phyloP scores from a whole-genome alignment of 1,140 invertebrate genomes.

The Sweltsa coloradensis region DNA sequence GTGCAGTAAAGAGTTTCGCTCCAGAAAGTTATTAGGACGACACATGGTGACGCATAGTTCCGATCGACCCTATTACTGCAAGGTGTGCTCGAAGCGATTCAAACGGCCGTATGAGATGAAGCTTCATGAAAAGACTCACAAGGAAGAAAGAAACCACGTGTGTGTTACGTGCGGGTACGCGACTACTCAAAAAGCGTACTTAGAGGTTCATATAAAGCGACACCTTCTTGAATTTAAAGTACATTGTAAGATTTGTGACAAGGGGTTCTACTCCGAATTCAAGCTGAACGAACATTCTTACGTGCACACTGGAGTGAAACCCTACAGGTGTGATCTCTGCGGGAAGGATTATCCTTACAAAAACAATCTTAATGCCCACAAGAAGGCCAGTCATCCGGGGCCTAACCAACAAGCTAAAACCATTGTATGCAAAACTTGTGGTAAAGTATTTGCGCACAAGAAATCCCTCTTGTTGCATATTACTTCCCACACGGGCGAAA shows the following conservation, averaged over 20 bases:
- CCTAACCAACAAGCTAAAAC: too few species aligned
- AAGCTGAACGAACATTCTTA: conserved; percentile 22
- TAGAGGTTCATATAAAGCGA: conserved; percentile 24
- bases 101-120: neutral
- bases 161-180: conserved; percentile 27
- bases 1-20: conserved; percentile 41
- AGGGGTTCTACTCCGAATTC: conserved; percentile 19
- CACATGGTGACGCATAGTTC: conserved; percentile 5
- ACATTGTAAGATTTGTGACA: conserved; percentile 12
- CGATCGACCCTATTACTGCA: neutral
- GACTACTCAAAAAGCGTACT: conserved; percentile 21
- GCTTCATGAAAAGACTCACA: neutral
- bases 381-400: conserved; percentile 24
- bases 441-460: conserved; percentile 29
- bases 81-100: neutral
- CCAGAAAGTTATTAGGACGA: conserved; percentile 35
- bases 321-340: conserved; percentile 25
- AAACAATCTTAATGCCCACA: conserved; percentile 34
- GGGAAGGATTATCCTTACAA: conserved; percentile 29
- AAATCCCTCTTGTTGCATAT: conserved; percentile 24
- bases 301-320: conserved; percentile 31
- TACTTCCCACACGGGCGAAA: conserved; percentile 30
- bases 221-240: conserved; percentile 26
- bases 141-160: conserved; percentile 5
- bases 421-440: conserved; percentile 33